phyloP scores from a whole-genome alignment of 2,888 invertebrate species.

The Ophion ventricosus region DNA sequence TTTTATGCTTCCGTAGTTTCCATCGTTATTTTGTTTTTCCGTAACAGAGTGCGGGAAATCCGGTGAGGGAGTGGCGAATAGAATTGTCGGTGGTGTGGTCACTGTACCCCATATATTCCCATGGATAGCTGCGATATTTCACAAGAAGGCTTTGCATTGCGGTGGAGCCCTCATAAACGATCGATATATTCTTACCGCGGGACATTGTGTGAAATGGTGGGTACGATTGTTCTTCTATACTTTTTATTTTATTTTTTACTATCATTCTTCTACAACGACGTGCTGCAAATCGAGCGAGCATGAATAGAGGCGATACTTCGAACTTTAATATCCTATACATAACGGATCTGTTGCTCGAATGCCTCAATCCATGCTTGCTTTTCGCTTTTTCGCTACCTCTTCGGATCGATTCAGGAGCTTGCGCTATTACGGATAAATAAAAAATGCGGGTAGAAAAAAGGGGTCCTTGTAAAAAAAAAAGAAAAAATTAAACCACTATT shows the following conservation, averaged over 20 bases:
- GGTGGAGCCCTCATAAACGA: slow-evolving; percentile 86
- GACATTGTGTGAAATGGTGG: slow-evolving; percentile 86
- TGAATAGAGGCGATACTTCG: neutral
- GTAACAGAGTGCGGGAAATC: slow-evolving; percentile 78
- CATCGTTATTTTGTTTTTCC: neutral
- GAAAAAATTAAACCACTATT: too few relatives aligned
- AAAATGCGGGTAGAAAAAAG: too few relatives aligned
- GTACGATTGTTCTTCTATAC: slow-evolving; percentile 30
- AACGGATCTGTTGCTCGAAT: neutral
- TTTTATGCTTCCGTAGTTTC: neutral
- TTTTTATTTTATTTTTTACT: neutral
- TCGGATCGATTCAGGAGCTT: neutral
- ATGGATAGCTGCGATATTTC: slow-evolving; percentile 85
- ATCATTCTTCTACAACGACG: neutral
- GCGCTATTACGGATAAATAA: neutral
- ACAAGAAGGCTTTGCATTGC: slow-evolving; percentile 84
- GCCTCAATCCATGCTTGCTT: neutral
- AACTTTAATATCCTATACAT: slow-evolving; percentile 7
- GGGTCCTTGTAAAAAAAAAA: too few relatives aligned
- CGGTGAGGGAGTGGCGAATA: slow-evolving; percentile 73
- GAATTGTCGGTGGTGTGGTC: slow-evolving; percentile 85
- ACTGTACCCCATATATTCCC: slow-evolving; percentile 85
- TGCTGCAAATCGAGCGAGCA: neutral
- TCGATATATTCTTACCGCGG: slow-evolving; percentile 85
- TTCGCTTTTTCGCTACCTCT: neutral